Conservation (phyloP, 2,797 vertebrate species). For the Microcaecilia unicolor region DNA sequence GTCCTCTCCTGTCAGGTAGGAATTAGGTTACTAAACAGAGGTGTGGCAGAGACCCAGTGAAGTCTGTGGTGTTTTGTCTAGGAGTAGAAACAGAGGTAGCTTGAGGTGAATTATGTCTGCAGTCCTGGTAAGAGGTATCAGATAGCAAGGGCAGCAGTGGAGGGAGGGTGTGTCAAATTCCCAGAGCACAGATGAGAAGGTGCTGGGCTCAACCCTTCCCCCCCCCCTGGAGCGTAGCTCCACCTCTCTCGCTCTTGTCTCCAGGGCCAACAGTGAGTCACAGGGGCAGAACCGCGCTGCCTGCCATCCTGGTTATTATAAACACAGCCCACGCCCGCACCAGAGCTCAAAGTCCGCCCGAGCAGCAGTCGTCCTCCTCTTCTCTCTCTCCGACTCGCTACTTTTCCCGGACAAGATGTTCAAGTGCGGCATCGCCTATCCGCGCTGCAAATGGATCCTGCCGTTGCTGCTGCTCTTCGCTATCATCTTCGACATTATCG, state of each 20-base stretch:
- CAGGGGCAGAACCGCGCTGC: constrained; percentile 39
- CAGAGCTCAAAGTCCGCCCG: too few relatives aligned
- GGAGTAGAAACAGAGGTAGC: too few relatives aligned
- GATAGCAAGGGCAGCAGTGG: too few relatives aligned
- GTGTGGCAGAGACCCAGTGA: too few relatives aligned
- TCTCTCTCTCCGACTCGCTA: not conserved
- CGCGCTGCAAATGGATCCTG: constrained; percentile 86
- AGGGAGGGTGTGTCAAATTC: not conserved
- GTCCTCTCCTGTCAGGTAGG: too few relatives aligned
- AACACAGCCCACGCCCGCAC: not conserved
- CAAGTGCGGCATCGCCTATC: constrained; percentile 82
- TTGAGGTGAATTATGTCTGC: too few relatives aligned
- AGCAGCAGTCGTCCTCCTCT: not conserved
- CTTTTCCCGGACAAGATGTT: constrained; percentile 58
- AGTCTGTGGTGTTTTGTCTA: too few relatives aligned
- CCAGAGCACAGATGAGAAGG: not conserved
- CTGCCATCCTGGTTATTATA: constrained; percentile 26
- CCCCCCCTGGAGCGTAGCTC: constrained; percentile 11
- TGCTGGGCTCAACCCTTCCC: constrained; percentile 20
- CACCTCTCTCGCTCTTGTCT: constrained; percentile 10
- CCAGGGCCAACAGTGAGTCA: constrained; percentile 29
- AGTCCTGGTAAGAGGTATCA: too few relatives aligned
- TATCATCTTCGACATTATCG: constrained; percentile 88
- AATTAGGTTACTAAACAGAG: too few relatives aligned
- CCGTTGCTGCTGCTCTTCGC: constrained; percentile 82